Evolutionary conservation across 2,797 vertebrate species (phyloP), one percentile per base, ranked within the genome.

Genomic region (Emys orbicularis): DNA sequence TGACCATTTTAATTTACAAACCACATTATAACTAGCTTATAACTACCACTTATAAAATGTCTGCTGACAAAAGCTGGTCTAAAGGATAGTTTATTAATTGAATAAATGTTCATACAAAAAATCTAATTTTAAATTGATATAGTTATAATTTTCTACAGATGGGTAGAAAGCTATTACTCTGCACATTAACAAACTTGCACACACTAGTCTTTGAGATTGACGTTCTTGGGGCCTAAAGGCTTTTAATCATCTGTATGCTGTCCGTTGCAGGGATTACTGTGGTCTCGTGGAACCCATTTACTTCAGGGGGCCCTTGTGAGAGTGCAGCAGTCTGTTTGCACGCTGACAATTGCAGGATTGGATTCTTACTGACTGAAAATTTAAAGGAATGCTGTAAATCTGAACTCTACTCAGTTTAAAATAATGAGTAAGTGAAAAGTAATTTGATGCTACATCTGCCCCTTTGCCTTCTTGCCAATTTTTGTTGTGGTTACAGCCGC

Each of bases 331-430:
- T 91, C 54, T 74, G 54, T 47, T 80, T 41, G 8, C 12, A 2
- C 5, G 18, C 50, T 84, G 21, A 16, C 41, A 76, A 4, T 76
- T 29, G 25, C 72, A 49, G 37, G 37, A 37, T 41, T 74, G 44
- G 27, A 77, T 31, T 77, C 27, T 31, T 77, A 29, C 41, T 49
- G 27, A 47, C 12, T 49, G 44, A 47, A 49, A 47, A 77, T 49
- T 49, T 29, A 77, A 77, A 49, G 74, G 74, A 72, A 29, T 49
- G 12, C 19, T 59, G 37, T 86, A 12, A 84, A 54, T 83, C 83
- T 57, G 91, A 93, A 86, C 76, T 56, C 85, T 87, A 2, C 56
- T 95, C 77, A 93, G 47, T 61, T 80, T 87, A 81, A 85, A 89
- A 86, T 89, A 19, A 88, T 72, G 57, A 76, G n/a, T 81, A 87